These are phyloP conservation scores for Eumerus sabulonum DNA, from an alignment of 2,888 invertebrate species.

Conservation along the genomic window DNA sequence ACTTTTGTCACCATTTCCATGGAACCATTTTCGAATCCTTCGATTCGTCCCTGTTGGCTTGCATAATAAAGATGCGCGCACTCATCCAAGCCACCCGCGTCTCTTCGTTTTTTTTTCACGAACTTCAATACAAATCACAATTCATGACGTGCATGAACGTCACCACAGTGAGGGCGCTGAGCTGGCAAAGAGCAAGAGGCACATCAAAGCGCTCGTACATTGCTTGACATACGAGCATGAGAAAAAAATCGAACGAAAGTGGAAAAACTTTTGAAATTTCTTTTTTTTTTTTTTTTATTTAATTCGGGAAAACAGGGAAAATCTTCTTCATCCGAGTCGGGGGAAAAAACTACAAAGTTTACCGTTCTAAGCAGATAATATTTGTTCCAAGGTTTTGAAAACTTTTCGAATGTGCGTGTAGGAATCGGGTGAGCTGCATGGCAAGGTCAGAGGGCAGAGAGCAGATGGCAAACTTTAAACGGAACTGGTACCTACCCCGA, in stretches of 20 bases:
- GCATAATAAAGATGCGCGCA: conserved; percentile 22
- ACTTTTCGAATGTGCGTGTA: conserved; percentile 48
- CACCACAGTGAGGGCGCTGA: conserved; percentile 13
- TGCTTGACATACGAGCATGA: conserved; percentile 22
- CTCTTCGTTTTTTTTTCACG: conserved; percentile 12
- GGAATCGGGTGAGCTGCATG: conserved; percentile 26
- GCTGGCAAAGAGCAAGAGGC: too few species aligned
- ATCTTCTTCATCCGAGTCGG: conserved; percentile 16
- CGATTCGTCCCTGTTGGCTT: conserved; percentile 24
- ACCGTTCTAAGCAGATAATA: conserved; percentile 58
- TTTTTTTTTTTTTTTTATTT: conserved; percentile 2
- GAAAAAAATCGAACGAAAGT: conserved; percentile 46
- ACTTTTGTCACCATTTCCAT: conserved; percentile 56
- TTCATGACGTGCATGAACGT: conserved; percentile 55
- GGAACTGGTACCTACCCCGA: conserved; percentile 30
- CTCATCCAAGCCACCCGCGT: background rate
- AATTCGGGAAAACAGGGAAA: conserved; percentile 24
- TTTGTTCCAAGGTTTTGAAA: conserved; percentile 48
- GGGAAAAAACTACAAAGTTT: conserved; percentile 43
- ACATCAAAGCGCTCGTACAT: too few species aligned
- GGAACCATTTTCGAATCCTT: conserved; percentile 24
- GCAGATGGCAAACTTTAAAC: conserved; percentile 37
- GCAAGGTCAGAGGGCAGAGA: conserved; percentile 1
- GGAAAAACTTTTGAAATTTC: conserved; percentile 47
- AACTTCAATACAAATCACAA: conserved; percentile 57